These are phyloP conservation scores for Pediacus dermestoides DNA, from an alignment of 2,888 invertebrate genomes.

Conservation along the genomic window DNA sequence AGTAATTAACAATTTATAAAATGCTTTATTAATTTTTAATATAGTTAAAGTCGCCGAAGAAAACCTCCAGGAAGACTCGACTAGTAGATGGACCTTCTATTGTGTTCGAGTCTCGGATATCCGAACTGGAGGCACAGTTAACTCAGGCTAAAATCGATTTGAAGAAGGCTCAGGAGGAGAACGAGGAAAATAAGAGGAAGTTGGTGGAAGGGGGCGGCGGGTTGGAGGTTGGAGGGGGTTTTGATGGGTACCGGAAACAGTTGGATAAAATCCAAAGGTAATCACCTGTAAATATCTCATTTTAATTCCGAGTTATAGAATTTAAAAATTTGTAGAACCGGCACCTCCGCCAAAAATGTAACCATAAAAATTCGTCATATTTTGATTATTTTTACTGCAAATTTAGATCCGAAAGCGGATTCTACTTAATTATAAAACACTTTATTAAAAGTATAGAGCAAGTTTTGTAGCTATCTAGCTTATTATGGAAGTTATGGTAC, in stretches of 20 bases:
- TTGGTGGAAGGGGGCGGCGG: conserved; percentile 45
- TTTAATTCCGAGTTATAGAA: no score
- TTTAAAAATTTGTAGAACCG: no score
- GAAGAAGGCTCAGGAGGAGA: conserved; percentile 67
- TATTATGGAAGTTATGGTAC: no score
- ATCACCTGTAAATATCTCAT: no score
- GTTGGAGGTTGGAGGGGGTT: conserved; percentile 53
- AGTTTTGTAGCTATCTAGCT: no score
- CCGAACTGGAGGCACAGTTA: conserved; percentile 79
- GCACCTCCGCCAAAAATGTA: no score
- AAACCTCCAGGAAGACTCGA: conserved; percentile 28
- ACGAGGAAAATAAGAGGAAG: conserved; percentile 53
- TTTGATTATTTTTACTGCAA: no score
- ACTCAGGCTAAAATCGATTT: conserved; percentile 74
- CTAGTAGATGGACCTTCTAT: conserved; percentile 72
- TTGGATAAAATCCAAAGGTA: conserved; percentile 68
- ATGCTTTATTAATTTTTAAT: conserved; percentile 18
- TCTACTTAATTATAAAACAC: no score
- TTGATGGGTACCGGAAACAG: conserved; percentile 65
- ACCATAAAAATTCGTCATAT: no score
- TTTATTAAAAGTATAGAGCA: no score
- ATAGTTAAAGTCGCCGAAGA: conserved; percentile 36
- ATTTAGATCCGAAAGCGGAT: no score
- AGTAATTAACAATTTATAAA: conserved; percentile 2
- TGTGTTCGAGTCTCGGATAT: conserved; percentile 79